Evolutionary conservation across 2,797 vertebrate species (phyloP).

Genomic region (Sarcophilus harrisii): DNA sequence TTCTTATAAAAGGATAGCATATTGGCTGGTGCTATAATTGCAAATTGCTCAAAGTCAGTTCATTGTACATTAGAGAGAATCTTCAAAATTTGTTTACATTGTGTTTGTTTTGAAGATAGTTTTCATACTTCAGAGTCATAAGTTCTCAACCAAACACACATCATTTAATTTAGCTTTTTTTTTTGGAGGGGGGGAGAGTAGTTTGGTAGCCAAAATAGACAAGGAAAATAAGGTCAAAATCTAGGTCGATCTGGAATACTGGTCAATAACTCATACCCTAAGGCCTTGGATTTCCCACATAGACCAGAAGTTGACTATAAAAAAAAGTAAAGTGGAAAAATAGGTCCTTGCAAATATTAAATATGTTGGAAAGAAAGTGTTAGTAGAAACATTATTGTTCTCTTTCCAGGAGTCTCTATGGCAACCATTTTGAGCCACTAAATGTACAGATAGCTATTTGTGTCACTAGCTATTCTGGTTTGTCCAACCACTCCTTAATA

Average conservation of each 20-base stretch:
- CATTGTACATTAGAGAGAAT: background rate
- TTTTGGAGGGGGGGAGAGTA: constrained; percentile 2
- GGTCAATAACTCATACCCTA: constrained; percentile 48
- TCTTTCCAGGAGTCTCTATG: constrained; percentile 66
- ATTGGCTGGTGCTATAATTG: background rate
- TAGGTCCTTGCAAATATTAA: constrained; percentile 66
- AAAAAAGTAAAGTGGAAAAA: constrained; percentile 64
- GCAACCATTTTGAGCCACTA: constrained; percentile 58
- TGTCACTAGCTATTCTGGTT: constrained; percentile 41
- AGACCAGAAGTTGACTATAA: constrained; percentile 39
- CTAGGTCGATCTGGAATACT: constrained; percentile 77
- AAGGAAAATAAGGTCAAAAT: constrained; percentile 79
- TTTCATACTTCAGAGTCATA: background rate
- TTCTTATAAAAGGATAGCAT: background rate
- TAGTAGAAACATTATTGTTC: constrained; percentile 69
- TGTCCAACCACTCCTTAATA: constrained; percentile 71
- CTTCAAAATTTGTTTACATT: background rate
- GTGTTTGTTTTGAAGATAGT: background rate
- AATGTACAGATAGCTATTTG: constrained; percentile 70
- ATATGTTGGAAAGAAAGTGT: constrained; percentile 59
- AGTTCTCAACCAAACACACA: constrained; percentile 8
- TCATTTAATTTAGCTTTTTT: constrained; percentile 34
- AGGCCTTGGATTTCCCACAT: constrained; percentile 59
- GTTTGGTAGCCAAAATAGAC: constrained; percentile 68
- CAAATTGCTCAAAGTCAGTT: background rate